A percentile compares a stretch with the other conserved stretches of the same genome.
phyloP scores from a whole-genome alignment of 1,140 invertebrate species.

The Drosophila setifemur region DNA sequence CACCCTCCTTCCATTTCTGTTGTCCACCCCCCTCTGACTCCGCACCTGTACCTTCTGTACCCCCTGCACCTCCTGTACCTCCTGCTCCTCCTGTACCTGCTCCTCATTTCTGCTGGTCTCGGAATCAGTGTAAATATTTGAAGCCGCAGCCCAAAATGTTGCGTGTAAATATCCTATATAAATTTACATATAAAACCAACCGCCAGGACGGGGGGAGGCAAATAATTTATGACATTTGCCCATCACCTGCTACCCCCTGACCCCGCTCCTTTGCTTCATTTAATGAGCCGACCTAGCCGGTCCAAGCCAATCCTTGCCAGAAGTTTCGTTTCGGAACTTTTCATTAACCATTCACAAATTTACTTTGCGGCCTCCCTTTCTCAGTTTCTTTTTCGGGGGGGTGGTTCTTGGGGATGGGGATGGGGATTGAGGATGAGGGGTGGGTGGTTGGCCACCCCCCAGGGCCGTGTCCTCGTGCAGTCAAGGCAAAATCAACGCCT shows the following conservation, averaged over 20 bases:
- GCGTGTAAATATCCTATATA: conserved; percentile 78
- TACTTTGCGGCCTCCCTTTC: conserved; percentile 61
- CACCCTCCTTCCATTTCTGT: background rate
- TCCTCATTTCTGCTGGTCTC: background rate
- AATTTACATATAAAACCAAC: conserved; percentile 49
- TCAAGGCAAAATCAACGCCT: conserved; percentile 62
- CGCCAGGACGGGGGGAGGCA: background rate
- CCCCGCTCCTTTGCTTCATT: conserved; percentile 60
- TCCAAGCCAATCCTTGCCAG: conserved; percentile 17
- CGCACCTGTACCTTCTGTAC: background rate
- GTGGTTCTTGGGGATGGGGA: background rate
- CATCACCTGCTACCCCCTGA: conserved; percentile 33
- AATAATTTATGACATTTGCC: conserved; percentile 74
- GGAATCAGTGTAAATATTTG: conserved; percentile 79
- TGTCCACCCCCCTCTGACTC: background rate
- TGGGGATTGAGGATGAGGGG: background rate
- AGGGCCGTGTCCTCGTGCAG: conserved; percentile 58
- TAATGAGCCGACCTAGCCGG: conserved; percentile 68
- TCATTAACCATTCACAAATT: conserved; percentile 81
- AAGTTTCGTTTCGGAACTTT: conserved; percentile 47
- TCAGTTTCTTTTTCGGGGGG: background rate
- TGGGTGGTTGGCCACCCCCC: background rate
- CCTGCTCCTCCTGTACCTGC: background rate
- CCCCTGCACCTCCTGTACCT: conserved; percentile 22
- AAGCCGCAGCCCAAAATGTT: conserved; percentile 73